phyloP scores from a whole-genome alignment of 2,797 vertebrate species.

The Argentina silus region DNA sequence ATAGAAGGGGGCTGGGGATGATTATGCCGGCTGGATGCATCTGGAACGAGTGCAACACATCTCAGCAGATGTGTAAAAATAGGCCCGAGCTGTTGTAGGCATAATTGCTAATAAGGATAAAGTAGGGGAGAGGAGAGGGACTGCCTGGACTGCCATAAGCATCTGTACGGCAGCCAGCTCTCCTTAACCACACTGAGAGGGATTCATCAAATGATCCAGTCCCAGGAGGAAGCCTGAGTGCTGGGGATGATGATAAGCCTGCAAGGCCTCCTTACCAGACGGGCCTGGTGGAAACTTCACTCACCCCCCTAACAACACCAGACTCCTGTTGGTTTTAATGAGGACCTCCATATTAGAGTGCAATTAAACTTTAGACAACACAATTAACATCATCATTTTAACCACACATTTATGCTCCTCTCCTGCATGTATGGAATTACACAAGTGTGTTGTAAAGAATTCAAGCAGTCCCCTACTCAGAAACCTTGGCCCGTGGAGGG shows the following conservation, averaged over 20 bases:
- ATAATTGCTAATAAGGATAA: constrained; percentile 55
- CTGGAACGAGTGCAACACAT: constrained; percentile 41
- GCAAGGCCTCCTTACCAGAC: constrained; percentile 24
- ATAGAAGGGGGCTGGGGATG: constrained; percentile 41
- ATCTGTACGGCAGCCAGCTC: constrained; percentile 39
- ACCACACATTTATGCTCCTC: constrained; percentile 1
- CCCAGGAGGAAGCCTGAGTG: constrained; percentile 42
- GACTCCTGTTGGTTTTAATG: constrained; percentile 34
- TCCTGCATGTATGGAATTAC: not conserved
- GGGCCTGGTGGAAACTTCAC: constrained; percentile 12
- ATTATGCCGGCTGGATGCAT: constrained; percentile 55
- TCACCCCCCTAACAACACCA: constrained; percentile 13
- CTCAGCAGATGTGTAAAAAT: constrained; percentile 58
- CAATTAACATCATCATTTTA: constrained; percentile 2
- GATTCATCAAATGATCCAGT: constrained; percentile 27
- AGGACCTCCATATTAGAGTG: constrained; percentile 20
- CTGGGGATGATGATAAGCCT: constrained; percentile 42
- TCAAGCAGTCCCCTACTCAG: no score
- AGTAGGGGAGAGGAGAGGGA: constrained; percentile 27
- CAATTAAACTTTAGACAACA: constrained; percentile 29
- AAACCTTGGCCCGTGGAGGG: not conserved
- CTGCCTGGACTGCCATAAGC: constrained; percentile 33
- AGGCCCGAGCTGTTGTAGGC: constrained; percentile 37
- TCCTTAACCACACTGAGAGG: constrained; percentile 28
- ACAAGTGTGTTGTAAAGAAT: not conserved